Conservation (phyloP, 1,140 invertebrate species). For the Holcopasites calliopsidis region DNA sequence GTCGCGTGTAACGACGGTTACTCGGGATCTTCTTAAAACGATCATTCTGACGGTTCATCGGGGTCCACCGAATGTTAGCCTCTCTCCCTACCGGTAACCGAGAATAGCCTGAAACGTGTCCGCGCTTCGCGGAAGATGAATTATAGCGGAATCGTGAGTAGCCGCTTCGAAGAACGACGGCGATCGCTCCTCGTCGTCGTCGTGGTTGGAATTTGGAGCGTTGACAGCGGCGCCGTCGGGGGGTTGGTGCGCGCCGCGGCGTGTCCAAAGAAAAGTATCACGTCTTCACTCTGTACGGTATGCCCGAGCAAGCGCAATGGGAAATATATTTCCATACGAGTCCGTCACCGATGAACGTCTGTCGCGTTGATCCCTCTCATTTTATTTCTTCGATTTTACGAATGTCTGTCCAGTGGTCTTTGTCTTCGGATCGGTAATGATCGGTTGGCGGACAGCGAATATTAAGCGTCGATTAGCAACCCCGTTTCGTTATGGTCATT, state of each 20-base stretch:
- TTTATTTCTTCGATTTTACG: too few species aligned
- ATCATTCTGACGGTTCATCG: slow-evolving; percentile 55
- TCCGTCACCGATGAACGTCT: not conserved
- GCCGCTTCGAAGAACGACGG: slow-evolving; percentile 60
- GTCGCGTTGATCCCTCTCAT: not conserved
- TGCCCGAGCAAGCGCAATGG: not conserved
- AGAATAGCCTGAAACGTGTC: slow-evolving; percentile 58
- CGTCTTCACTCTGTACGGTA: not conserved
- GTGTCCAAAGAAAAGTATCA: slow-evolving; percentile 39
- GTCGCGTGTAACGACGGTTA: too few species aligned
- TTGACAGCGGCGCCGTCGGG: slow-evolving; percentile 58
- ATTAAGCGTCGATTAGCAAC: not conserved
- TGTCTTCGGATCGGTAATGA: not conserved
- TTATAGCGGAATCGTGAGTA: slow-evolving; percentile 61
- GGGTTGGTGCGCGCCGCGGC: slow-evolving; percentile 6
- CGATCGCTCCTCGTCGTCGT: slow-evolving; percentile 52
- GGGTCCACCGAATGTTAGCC: slow-evolving; percentile 40
- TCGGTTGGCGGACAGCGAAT: not conserved
- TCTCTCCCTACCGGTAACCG: slow-evolving; percentile 26
- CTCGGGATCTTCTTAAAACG: slow-evolving; percentile 7
- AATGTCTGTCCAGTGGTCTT: not conserved
- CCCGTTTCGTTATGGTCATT: not conserved
- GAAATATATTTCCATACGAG: not conserved
- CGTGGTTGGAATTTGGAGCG: slow-evolving; percentile 56
- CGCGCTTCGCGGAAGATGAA: slow-evolving; percentile 60